Evolutionary conservation across 2,888 invertebrate genomes (phyloP).

Genomic region (Calliscelio sp.): DNA sequence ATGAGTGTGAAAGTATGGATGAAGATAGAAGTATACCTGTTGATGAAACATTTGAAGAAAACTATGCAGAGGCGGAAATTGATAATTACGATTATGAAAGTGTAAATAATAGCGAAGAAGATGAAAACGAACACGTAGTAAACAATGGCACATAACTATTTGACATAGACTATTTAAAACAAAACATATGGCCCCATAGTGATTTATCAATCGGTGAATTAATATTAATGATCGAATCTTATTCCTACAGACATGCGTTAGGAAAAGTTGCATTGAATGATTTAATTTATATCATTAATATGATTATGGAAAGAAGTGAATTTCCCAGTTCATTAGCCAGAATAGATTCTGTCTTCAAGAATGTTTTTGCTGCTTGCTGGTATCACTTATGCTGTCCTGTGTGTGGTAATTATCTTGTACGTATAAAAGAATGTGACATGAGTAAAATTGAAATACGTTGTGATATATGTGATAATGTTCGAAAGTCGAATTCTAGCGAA

Average conservation of each 20-base stretch:
- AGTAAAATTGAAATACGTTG: background rate
- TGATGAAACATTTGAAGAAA: too few relatives aligned
- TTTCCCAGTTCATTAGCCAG: slow-evolving; percentile 2
- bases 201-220: slow-evolving; percentile 27
- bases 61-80: background rate
- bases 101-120: background rate
- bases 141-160: background rate
- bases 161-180: background rate
- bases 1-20: background rate
- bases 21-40: background rate
- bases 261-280: slow-evolving; percentile 1
- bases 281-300: slow-evolving; percentile 11
- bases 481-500: slow-evolving; percentile 20
- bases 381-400: slow-evolving; percentile 22
- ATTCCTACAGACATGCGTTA: slow-evolving; percentile 13
- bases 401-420: slow-evolving; percentile 23
- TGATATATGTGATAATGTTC: background rate
- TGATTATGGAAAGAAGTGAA: slow-evolving; percentile 1
- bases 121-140: background rate
- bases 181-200: slow-evolving; percentile 6
- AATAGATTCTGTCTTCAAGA: background rate
- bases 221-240: slow-evolving; percentile 12
- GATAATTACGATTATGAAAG: background rate
- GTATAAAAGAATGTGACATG: slow-evolving; percentile 5
- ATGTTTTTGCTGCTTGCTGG: slow-evolving; percentile 25